Percentiles rank a stretch among this genome's conserved stretches.
These are phyloP conservation scores for Alfaro cultratus DNA, from an alignment of 2,797 vertebrate genomes.

Conservation along the genomic window DNA sequence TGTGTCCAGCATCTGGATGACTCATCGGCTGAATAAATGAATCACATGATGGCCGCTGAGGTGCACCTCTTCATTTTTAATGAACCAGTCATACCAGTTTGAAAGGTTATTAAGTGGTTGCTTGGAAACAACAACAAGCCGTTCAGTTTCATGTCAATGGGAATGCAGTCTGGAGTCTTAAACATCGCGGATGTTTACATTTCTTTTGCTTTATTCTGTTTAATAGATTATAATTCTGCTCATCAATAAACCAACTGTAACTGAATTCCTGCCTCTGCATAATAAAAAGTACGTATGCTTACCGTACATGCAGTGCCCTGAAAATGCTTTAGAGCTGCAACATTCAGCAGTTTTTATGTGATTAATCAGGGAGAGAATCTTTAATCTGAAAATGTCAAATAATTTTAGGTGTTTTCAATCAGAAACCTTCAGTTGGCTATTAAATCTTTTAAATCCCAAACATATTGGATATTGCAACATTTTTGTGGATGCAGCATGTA, in stretches of 20 bases:
- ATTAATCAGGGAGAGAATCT: background rate
- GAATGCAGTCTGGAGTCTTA: background rate
- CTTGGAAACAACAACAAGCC: background rate
- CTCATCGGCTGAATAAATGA: background rate
- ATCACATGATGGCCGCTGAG: background rate
- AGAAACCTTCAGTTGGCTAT: background rate
- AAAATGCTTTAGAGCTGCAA: background rate
- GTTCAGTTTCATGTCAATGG: background rate
- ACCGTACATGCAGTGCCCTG: background rate
- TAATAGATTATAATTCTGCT: background rate
- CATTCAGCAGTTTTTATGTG: background rate
- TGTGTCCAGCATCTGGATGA: background rate
- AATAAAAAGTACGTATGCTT: background rate
- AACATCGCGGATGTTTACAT: background rate
- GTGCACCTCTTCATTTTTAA: background rate
- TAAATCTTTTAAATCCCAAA: background rate
- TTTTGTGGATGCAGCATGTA: background rate
- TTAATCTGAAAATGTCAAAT: background rate
- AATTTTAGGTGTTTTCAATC: background rate
- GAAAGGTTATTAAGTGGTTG: background rate
- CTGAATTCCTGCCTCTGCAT: background rate
- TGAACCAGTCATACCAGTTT: background rate
- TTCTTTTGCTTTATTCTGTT: background rate
- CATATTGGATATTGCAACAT: background rate
- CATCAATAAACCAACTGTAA: background rate